These are phyloP conservation scores for Eilema griseolum DNA, from an alignment of 2,888 invertebrate genomes.

Conservation along the genomic window DNA sequence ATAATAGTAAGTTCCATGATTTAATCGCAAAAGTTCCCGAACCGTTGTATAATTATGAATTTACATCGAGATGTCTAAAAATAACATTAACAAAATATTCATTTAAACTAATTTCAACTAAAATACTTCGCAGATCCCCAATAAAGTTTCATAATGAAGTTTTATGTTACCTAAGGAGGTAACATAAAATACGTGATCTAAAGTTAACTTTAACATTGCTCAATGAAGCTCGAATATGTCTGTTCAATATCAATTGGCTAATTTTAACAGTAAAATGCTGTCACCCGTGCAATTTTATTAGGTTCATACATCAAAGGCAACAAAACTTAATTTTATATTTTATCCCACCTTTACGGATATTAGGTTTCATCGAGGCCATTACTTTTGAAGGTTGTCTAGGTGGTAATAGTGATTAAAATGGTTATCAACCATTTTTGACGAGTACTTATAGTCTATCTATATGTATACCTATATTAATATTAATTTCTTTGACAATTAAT, in stretches of 20 bases:
- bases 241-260: constrained; percentile 11
- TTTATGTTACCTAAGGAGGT: neutral
- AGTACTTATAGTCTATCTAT: neutral
- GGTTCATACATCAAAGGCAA: constrained; percentile 18
- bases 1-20: no score
- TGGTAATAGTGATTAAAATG: neutral
- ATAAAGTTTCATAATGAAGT: neutral
- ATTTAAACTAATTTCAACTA: no score
- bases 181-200: neutral
- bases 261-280: constrained; percentile 16
- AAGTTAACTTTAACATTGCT: neutral
- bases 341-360: neutral
- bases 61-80: no score
- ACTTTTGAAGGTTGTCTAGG: neutral
- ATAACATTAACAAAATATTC: no score
- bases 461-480: neutral
- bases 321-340: constrained; percentile 17
- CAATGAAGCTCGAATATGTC: neutral
- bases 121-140: neutral
- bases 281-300: constrained; percentile 23
- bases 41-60: no score
- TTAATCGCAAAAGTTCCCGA: no score
- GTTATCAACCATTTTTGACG: neutral
- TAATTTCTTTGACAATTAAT: neutral
- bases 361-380: neutral